phyloP scores from a whole-genome alignment of 2,888 invertebrate genomes.

The Nematopogon swammerdamellus region DNA sequence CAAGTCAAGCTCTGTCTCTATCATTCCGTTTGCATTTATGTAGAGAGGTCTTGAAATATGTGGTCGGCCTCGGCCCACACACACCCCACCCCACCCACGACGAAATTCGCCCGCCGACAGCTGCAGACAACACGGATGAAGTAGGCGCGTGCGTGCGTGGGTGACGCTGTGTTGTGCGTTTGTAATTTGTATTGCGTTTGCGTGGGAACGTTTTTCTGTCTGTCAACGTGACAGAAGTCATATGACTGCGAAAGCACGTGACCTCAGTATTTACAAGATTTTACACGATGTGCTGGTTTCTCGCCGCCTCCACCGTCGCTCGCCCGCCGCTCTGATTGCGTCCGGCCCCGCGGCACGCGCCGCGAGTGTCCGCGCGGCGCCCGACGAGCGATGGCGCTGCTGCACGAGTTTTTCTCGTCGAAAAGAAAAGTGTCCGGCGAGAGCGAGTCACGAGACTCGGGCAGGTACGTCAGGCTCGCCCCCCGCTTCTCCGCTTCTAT shows the following conservation, averaged over 20 bases:
- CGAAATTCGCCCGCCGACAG: too few relatives aligned
- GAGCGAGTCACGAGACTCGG: constrained; percentile 38
- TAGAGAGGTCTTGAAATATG: too few relatives aligned
- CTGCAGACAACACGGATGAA: too few relatives aligned
- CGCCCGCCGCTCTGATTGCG: constrained; percentile 1
- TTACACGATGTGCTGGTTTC: neutral
- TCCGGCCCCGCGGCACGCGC: neutral
- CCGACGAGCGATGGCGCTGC: constrained; percentile 62
- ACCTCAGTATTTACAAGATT: constrained; percentile 10
- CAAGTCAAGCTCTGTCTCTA: too few relatives aligned
- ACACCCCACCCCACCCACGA: too few relatives aligned
- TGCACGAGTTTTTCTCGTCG: constrained; percentile 68
- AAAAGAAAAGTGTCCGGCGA: constrained; percentile 52
- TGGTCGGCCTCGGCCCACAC: too few relatives aligned
- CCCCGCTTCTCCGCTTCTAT: constrained; percentile 37
- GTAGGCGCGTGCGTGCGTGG: too few relatives aligned
- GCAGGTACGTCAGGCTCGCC: constrained; percentile 43
- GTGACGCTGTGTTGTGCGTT: too few relatives aligned
- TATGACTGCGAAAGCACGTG: constrained; percentile 12
- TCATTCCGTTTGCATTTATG: too few relatives aligned
- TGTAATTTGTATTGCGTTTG: too few relatives aligned
- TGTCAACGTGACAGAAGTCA: constrained; percentile 5
- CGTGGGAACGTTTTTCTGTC: too few relatives aligned
- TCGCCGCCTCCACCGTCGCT: constrained; percentile 1
- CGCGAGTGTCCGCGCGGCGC: constrained; percentile 1